Evolutionary conservation across 2,888 invertebrate species (phyloP).

Genomic region (Cerastis rubricosa): DNA sequence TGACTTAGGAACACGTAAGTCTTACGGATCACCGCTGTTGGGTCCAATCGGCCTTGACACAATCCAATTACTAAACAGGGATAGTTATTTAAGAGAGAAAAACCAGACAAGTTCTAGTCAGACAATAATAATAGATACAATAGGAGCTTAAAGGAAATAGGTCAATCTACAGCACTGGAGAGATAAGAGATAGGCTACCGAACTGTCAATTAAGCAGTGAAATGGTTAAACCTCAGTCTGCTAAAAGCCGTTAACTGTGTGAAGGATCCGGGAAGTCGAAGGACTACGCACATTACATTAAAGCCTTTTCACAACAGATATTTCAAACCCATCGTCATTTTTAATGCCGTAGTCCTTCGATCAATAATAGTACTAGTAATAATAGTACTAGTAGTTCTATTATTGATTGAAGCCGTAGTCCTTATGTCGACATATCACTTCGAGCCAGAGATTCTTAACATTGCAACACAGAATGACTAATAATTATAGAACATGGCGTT

Average conservation of each 20-base stretch:
- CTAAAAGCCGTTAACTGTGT: constrained; percentile 53
- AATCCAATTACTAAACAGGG: constrained; percentile 79
- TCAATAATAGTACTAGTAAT: no score
- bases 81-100: constrained; percentile 73
- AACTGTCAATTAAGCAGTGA: constrained; percentile 56
- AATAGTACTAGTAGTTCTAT: no score
- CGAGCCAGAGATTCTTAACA: constrained; percentile 44
- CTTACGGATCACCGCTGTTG: constrained; percentile 58
- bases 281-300: constrained; percentile 15
- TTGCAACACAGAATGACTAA: constrained; percentile 50
- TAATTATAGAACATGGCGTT: constrained; percentile 49
- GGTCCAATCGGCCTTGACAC: constrained; percentile 76
- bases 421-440: constrained; percentile 40
- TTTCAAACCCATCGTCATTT: constrained; percentile 18
- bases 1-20: constrained; percentile 35
- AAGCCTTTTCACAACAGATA: constrained; percentile 1
- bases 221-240: constrained; percentile 59
- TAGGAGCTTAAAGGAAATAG: constrained; percentile 50
- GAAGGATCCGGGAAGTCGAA: constrained; percentile 36
- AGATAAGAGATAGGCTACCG: constrained; percentile 55
- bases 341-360: no score
- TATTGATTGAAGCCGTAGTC: no score
- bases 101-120: constrained; percentile 58
- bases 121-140: constrained; percentile 49
- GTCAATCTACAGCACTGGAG: constrained; percentile 41